Conservation (phyloP, 2,888 invertebrate species). For the Gymnocheta viridis region DNA sequence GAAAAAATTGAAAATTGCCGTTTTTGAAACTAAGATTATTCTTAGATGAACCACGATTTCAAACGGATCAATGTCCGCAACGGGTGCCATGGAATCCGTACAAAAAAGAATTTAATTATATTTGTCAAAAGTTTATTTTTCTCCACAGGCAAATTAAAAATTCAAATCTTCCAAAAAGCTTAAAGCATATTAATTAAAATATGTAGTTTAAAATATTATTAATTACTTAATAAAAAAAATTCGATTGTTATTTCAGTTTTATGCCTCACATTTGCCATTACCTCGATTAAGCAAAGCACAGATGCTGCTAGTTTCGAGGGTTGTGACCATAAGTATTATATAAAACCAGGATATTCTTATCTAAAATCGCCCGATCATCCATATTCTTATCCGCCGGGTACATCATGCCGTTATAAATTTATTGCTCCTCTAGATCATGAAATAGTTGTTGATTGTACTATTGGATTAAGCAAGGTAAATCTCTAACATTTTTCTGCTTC, state of each 20-base stretch:
- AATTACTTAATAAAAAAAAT: too few relatives aligned
- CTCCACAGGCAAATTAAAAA: too few relatives aligned
- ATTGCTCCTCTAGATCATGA: conserved; percentile 76
- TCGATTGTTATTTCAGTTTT: conserved; percentile 47
- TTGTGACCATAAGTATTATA: conserved; percentile 74
- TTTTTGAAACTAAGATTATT: too few relatives aligned
- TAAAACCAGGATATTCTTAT: conserved; percentile 72
- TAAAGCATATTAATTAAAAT: too few relatives aligned
- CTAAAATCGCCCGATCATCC: conserved; percentile 79
- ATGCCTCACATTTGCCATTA: not conserved
- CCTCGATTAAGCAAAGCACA: not conserved
- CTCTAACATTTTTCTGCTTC: not conserved
- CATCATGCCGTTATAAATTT: conserved; percentile 80
- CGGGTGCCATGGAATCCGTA: too few relatives aligned
- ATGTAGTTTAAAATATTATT: too few relatives aligned
- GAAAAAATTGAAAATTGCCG: too few relatives aligned
- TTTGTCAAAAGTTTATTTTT: too few relatives aligned
- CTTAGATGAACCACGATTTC: too few relatives aligned
- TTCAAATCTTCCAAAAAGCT: too few relatives aligned
- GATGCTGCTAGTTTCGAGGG: conserved; percentile 71
- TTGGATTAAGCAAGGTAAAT: conserved; percentile 75
- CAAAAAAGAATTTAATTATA: too few relatives aligned
- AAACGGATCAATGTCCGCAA: too few relatives aligned
- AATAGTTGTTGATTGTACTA: conserved; percentile 74
- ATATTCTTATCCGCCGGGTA: conserved; percentile 74